phyloP scores from a whole-genome alignment of 23 tunicate species.

The Halocynthia aurantium region DNA sequence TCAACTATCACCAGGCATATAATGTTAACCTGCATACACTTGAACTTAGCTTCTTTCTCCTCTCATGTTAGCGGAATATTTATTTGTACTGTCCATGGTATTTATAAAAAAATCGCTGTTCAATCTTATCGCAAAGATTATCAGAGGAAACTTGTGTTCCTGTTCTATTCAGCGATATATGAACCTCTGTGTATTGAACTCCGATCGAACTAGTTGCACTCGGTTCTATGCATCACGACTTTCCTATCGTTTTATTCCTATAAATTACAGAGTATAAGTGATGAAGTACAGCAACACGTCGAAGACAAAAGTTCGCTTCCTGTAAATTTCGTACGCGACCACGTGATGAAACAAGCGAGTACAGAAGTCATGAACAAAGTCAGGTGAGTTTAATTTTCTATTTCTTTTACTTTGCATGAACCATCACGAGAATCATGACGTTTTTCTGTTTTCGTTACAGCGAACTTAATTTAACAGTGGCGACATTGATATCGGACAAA shows the following conservation, averaged over 20 bases:
- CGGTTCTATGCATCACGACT: too few species aligned
- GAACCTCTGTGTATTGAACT: too few species aligned
- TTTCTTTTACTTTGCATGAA: neutral
- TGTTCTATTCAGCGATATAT: neutral
- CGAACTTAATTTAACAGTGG: conserved; percentile 68
- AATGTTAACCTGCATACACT: neutral
- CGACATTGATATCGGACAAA: conserved; percentile 79
- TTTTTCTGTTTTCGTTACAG: conserved; percentile 18
- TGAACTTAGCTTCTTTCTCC: neutral
- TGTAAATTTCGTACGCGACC: conserved; percentile 27
- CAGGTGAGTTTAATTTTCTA: conserved; percentile 28
- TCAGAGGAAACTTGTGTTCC: too few species aligned
- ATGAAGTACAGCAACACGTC: conserved; percentile 22
- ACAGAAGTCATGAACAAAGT: conserved; percentile 67
- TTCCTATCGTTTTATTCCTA: neutral
- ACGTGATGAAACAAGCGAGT: conserved; percentile 41
- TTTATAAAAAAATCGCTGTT: too few species aligned
- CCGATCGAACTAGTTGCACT: too few species aligned
- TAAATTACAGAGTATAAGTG: conserved; percentile 38
- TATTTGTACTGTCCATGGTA: neutral
- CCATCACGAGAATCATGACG: conserved; percentile 1
- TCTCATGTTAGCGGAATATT: neutral
- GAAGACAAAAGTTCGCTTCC: conserved; percentile 36
- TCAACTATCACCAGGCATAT: neutral
- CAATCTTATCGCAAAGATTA: too few species aligned